These are phyloP conservation scores for Pimpla rufipes DNA, from an alignment of 2,888 invertebrate genomes.

Conservation along the genomic window DNA sequence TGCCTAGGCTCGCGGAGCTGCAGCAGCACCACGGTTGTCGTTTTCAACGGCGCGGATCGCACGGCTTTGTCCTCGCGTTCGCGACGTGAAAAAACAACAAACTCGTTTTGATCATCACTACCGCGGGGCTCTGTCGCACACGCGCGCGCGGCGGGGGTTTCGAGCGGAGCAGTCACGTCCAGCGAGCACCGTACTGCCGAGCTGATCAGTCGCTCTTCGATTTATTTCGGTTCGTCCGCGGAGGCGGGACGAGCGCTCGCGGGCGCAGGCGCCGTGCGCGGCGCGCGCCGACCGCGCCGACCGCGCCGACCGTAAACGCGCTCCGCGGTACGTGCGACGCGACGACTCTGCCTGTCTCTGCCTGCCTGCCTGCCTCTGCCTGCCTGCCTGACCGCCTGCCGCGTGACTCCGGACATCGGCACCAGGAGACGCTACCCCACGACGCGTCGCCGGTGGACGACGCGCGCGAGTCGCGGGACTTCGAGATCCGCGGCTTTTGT, in stretches of 20 bases:
- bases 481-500: too few relatives aligned
- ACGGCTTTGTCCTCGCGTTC: conserved; percentile 81
- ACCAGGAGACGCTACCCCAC: conserved; percentile 73
- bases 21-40: conserved; percentile 66
- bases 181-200: conserved; percentile 78
- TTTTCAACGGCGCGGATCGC: conserved; percentile 74
- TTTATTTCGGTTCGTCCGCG: conserved; percentile 84
- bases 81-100: conserved; percentile 81
- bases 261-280: conserved; percentile 76
- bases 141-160: conserved; percentile 46
- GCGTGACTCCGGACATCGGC: conserved; percentile 78
- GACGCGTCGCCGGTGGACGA: neutral
- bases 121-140: neutral
- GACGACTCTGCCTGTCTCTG: neutral
- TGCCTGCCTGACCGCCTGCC: neutral
- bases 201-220: conserved; percentile 83
- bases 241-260: conserved; percentile 77
- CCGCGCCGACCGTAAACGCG: too few relatives aligned
- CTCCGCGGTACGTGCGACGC: too few relatives aligned
- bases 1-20: conserved; percentile 74
- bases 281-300: neutral
- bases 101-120: conserved; percentile 83
- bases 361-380: neutral
- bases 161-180: conserved; percentile 78
- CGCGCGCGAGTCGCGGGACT: neutral